Percentiles rank a stretch among this genome's conserved stretches.
Evolutionary conservation across 2,113 vertebrate species (phyloP).

Genomic region (Rafetus swinhoei): DNA sequence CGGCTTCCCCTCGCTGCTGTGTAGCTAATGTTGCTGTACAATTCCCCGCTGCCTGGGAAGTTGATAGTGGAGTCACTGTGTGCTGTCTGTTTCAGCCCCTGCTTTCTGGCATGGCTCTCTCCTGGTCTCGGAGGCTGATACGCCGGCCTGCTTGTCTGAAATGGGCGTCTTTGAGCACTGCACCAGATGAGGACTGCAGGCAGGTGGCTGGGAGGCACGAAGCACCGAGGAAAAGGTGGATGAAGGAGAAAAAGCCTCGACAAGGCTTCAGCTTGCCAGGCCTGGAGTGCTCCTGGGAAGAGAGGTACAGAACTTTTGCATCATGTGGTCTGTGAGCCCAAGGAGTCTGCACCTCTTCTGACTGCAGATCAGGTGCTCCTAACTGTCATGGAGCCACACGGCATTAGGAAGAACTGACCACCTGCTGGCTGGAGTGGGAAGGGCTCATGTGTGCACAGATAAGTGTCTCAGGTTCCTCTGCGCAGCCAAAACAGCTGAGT

Average conservation of each 20-base stretch:
- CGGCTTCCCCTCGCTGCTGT: not conserved
- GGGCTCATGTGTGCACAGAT: not conserved
- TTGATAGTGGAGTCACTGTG: not conserved
- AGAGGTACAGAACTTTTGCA: slow-evolving; percentile 44
- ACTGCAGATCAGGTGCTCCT: not conserved
- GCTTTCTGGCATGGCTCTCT: slow-evolving; percentile 13
- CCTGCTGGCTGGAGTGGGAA: not conserved
- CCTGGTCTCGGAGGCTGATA: not conserved
- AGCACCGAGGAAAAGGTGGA: not conserved
- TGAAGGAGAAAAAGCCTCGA: not conserved
- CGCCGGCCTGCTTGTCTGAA: not conserved
- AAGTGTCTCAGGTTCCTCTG: not conserved
- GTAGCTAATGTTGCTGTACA: not conserved
- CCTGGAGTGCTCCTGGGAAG: slow-evolving; percentile 55
- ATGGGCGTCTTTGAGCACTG: not conserved
- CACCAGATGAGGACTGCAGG: not conserved
- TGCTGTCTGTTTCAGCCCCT: not conserved
- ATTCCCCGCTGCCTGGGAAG: not conserved
- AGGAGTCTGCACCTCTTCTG: not conserved
- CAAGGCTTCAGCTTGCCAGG: not conserved
- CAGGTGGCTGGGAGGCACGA: not conserved
- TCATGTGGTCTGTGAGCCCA: not conserved
- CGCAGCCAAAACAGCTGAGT: not conserved
- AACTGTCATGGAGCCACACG: not conserved
- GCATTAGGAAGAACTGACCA: not conserved